Percentiles rank a stretch among this genome's conserved stretches.
Evolutionary conservation across 1,140 invertebrate genomes (phyloP).

Genomic region (Goniozus legneri): DNA sequence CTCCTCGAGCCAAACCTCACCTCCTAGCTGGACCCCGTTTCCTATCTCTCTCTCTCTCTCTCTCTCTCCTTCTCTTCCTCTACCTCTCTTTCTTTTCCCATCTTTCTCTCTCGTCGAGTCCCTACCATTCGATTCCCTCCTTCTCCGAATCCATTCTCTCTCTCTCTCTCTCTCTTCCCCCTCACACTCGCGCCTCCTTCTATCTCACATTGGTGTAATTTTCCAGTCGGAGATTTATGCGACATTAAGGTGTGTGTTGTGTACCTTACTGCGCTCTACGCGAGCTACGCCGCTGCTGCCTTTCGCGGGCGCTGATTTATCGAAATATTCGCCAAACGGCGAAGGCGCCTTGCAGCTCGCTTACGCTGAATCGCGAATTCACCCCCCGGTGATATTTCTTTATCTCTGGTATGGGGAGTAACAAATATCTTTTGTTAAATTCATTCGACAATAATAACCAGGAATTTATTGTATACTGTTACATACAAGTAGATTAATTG

Average conservation of each 20-base stretch:
- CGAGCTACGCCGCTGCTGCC: constrained; percentile 20
- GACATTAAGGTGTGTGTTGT: constrained; percentile 52
- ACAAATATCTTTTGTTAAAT: too few species aligned
- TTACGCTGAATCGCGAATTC: too few species aligned
- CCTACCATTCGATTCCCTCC: not conserved
- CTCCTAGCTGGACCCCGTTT: too few species aligned
- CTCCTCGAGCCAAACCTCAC: too few species aligned
- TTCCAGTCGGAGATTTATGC: constrained; percentile 55
- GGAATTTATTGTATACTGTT: too few species aligned
- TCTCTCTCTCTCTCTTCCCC: constrained; percentile 20
- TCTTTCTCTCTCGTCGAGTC: not conserved
- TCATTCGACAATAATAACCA: too few species aligned
- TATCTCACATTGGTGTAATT: constrained; percentile 48
- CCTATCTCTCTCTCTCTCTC: too few species aligned
- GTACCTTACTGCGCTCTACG: constrained; percentile 29
- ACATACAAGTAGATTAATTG: too few species aligned
- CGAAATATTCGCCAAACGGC: constrained; percentile 34
- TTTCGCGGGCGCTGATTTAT: constrained; percentile 33
- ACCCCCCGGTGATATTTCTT: too few species aligned
- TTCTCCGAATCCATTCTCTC: constrained; percentile 45
- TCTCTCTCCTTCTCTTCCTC: too few species aligned
- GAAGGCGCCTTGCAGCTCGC: too few species aligned
- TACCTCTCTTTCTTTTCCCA: constrained; percentile 1
- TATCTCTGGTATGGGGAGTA: too few species aligned
- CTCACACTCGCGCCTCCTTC: constrained; percentile 17